These are phyloP conservation scores for Zophobas morio DNA, from an alignment of 1,140 invertebrate genomes.

Conservation along the genomic window DNA sequence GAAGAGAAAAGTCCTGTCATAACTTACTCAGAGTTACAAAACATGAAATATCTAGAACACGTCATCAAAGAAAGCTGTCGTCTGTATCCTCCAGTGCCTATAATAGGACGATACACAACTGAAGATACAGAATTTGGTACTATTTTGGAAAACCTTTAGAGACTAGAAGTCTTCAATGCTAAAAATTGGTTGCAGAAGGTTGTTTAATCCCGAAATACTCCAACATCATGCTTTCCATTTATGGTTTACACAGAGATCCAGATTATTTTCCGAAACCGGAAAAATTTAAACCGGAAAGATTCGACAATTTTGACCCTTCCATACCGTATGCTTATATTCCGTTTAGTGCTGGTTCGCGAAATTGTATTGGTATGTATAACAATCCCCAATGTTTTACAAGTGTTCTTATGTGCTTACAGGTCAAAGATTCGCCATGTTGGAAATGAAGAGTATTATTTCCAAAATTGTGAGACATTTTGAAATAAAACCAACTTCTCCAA, in stretches of 20 bases:
- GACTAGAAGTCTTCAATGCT: background rate
- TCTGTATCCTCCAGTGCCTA: slow-evolving; percentile 76
- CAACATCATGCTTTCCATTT: slow-evolving; percentile 59
- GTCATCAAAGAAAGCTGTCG: slow-evolving; percentile 76
- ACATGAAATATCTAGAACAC: slow-evolving; percentile 76
- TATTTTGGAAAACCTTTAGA: too few relatives aligned
- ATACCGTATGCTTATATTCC: slow-evolving; percentile 68
- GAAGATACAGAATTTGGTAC: slow-evolving; percentile 56
- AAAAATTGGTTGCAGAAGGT: background rate
- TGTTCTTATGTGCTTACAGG: slow-evolving; percentile 60
- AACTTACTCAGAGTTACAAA: slow-evolving; percentile 67
- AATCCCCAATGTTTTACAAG: background rate
- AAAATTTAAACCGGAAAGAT: slow-evolving; percentile 79
- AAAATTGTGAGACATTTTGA: slow-evolving; percentile 53
- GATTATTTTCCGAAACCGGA: slow-evolving; percentile 73
- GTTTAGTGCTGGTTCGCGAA: background rate
- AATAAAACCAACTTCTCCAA: background rate
- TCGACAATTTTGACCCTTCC: slow-evolving; percentile 67
- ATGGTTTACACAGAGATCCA: slow-evolving; percentile 70
- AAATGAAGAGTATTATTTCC: slow-evolving; percentile 2
- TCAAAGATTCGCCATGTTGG: slow-evolving; percentile 1
- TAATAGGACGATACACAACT: slow-evolving; percentile 68
- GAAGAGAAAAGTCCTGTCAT: slow-evolving; percentile 9
- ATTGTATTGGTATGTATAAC: slow-evolving; percentile 4
- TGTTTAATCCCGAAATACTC: slow-evolving; percentile 20